phyloP scores from a whole-genome alignment of 2,113 vertebrate genomes.

The Cairina moschata region DNA sequence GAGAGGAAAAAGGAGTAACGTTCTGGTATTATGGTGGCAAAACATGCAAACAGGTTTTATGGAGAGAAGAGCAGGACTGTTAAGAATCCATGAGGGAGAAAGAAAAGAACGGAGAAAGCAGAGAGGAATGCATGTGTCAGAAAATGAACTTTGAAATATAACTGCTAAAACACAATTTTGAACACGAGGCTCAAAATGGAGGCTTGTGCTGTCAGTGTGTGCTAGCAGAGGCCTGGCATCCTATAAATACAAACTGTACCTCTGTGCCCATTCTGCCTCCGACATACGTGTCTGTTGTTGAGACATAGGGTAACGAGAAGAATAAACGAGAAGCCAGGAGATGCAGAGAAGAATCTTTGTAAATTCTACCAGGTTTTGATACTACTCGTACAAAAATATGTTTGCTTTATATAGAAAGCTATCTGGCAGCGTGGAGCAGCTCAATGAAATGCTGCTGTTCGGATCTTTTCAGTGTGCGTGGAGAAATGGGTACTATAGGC shows the following conservation, averaged over 20 bases:
- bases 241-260: constrained; percentile 47
- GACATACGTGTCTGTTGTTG: not conserved
- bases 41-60: not conserved
- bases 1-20: not conserved
- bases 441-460: constrained; percentile 46
- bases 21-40: not conserved
- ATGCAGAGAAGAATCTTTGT: not conserved
- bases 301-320: not conserved
- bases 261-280: not conserved
- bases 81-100: not conserved
- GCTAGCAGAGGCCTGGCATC: constrained; percentile 63
- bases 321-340: not conserved
- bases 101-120: not conserved
- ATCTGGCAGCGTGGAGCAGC: constrained; percentile 25
- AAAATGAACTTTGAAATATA: constrained; percentile 50
- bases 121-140: not conserved
- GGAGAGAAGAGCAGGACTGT: not conserved
- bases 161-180: constrained; percentile 59
- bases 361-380: not conserved
- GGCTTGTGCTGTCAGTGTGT: constrained; percentile 44
- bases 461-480: not conserved
- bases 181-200: constrained; percentile 75
- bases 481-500: constrained; percentile 38
- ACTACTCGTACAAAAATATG: not conserved
- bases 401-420: constrained; percentile 45